These are phyloP conservation scores for Haemorhous mexicanus DNA, from an alignment of 2,113 vertebrate genomes.

Conservation along the genomic window DNA sequence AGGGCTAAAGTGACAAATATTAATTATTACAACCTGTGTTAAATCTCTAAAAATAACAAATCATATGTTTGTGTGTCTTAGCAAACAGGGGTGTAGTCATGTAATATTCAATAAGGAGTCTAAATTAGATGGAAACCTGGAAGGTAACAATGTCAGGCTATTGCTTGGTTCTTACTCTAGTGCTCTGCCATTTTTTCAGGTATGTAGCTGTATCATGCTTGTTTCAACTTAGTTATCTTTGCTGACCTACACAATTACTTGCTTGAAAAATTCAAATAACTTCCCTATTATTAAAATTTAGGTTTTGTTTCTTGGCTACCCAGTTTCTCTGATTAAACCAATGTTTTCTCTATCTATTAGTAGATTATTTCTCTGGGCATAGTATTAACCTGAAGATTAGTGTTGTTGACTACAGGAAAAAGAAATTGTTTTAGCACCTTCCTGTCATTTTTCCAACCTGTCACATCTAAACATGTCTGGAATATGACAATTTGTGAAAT, in stretches of 20 bases:
- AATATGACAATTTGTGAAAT: neutral
- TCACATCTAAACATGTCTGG: neutral
- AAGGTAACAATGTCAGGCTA: neutral
- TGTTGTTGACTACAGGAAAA: neutral
- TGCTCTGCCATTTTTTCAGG: neutral
- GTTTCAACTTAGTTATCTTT: neutral
- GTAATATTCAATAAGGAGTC: neutral
- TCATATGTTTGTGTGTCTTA: accelerated
- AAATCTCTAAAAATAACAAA: neutral
- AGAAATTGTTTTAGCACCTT: neutral
- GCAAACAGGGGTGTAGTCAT: neutral
- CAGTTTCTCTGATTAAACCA: neutral
- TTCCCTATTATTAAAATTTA: neutral
- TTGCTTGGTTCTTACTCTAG: neutral
- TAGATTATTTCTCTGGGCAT: neutral
- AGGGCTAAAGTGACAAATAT: neutral
- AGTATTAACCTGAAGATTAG: neutral
- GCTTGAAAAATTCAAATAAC: neutral
- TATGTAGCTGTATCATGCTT: neutral
- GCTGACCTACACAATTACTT: neutral
- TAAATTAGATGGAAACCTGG: neutral
- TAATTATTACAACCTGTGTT: neutral
- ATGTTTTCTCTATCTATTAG: neutral
- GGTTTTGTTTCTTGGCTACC: neutral
- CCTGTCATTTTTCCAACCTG: neutral